phyloP scores from a whole-genome alignment of 2,797 vertebrate species.

The Anableps anableps region DNA sequence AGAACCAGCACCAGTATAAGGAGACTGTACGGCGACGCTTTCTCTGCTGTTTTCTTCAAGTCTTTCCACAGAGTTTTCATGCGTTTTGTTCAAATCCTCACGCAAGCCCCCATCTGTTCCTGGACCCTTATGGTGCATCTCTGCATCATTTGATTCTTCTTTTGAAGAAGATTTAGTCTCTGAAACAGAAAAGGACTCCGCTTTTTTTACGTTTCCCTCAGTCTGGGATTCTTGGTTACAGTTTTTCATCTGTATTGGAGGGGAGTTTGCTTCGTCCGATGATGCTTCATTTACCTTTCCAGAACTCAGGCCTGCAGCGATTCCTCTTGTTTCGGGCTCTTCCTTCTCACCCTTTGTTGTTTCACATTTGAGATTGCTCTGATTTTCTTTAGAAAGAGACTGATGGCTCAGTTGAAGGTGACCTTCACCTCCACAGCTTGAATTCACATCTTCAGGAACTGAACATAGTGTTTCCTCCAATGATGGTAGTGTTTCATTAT shows the following conservation, averaged over 20 bases:
- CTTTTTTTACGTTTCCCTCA: conserved; percentile 15
- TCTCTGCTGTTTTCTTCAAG: conserved; percentile 42
- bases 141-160: conserved; percentile 39
- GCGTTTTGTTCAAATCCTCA: conserved; percentile 32
- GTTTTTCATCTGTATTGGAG: conserved; percentile 30
- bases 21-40: conserved; percentile 12
- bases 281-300: not conserved
- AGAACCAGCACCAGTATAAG: conserved; percentile 16
- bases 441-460: conserved; percentile 18
- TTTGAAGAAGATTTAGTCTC: conserved; percentile 44
- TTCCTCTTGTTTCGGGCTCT: conserved; percentile 21
- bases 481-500: conserved; percentile 23
- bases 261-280: conserved; percentile 16
- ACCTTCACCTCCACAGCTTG: conserved; percentile 18
- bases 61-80: conserved; percentile 35
- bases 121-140: conserved; percentile 23
- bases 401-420: not conserved
- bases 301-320: conserved; percentile 6
- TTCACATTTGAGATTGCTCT: conserved; percentile 34
- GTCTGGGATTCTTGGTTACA: conserved; percentile 24
- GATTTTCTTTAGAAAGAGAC: conserved; percentile 32
- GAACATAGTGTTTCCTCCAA: conserved; percentile 37
- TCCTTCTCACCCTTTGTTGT: conserved; percentile 2
- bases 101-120: conserved; percentile 29
- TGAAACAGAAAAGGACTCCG: conserved; percentile 17